A percentile compares a stretch with the other conserved stretches of the same genome.
Conservation (phyloP, 2,888 invertebrate species). For the Drosophila kambysellisi region DNA sequence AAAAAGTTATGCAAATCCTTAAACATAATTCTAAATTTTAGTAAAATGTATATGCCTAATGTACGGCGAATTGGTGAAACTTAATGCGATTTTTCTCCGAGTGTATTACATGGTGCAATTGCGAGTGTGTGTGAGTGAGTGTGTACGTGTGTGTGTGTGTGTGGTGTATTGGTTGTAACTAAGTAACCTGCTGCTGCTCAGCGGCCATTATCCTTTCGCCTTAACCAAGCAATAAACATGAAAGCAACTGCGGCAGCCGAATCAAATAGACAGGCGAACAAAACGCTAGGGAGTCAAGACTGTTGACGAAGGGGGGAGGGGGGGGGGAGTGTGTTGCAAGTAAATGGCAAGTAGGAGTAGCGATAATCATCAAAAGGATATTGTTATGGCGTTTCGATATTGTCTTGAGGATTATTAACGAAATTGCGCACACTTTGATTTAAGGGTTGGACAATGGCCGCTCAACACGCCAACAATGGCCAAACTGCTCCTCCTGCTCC, state of each 20-base stretch:
- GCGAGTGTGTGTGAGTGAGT: not conserved
- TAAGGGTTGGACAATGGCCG: constrained; percentile 82
- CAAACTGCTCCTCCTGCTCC: constrained; percentile 18
- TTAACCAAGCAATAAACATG: constrained; percentile 81
- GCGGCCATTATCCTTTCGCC: constrained; percentile 72
- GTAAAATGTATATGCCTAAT: not conserved
- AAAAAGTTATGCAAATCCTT: too few species aligned
- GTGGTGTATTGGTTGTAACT: constrained; percentile 24
- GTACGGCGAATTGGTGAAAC: not conserved
- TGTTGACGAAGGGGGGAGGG: not conserved
- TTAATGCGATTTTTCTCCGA: not conserved
- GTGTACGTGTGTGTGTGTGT: constrained; percentile 3
- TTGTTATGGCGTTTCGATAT: constrained; percentile 84
- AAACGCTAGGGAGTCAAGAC: constrained; percentile 14
- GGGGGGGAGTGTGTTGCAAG: not conserved
- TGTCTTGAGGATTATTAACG: constrained; percentile 84
- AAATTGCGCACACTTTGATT: constrained; percentile 84
- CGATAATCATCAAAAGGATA: constrained; percentile 85
- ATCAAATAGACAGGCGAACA: constrained; percentile 56
- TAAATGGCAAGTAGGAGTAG: constrained; percentile 52
- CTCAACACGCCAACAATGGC: constrained; percentile 67
- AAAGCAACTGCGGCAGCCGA: constrained; percentile 76
- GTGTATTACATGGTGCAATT: not conserved
- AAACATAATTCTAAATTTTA: too few species aligned
- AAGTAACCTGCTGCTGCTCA: constrained; percentile 51